A percentile compares a stretch with the other conserved stretches of the same genome.
Evolutionary conservation across 2,113 vertebrate species (phyloP).

Genomic region (Zosterops lateralis): DNA sequence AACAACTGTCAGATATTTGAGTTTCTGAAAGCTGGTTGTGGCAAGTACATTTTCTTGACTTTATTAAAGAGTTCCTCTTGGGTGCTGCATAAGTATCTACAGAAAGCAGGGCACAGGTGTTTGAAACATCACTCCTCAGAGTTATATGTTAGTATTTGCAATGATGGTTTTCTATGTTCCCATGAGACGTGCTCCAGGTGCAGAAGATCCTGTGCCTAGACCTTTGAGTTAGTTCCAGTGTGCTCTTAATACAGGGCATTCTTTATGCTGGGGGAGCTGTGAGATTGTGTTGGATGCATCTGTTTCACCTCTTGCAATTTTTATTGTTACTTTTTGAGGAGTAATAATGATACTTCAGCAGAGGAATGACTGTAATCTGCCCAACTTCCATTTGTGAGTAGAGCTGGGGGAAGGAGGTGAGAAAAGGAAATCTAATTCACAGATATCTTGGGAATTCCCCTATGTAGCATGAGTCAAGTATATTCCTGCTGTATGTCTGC

Average conservation of each 20-base stretch:
- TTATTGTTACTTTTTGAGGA: not conserved
- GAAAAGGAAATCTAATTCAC: slow-evolving; percentile 40
- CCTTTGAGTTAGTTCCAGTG: not conserved
- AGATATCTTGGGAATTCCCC: slow-evolving; percentile 32
- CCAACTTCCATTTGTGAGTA: not conserved
- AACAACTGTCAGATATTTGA: not conserved
- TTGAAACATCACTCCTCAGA: not conserved
- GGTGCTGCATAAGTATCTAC: not conserved
- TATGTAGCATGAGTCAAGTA: not conserved
- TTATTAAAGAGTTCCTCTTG: not conserved
- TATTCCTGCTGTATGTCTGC: not conserved
- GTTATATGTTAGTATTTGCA: not conserved
- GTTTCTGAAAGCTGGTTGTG: not conserved
- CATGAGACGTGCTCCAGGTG: not conserved
- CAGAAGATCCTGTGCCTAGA: not conserved
- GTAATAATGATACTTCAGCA: not conserved
- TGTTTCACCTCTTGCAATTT: not conserved
- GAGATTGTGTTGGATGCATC: not conserved
- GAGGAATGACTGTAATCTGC: not conserved
- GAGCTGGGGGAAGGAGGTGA: slow-evolving; percentile 7
- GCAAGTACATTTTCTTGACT: not conserved
- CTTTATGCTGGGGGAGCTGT: not conserved
- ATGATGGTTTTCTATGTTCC: not conserved
- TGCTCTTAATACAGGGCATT: not conserved
- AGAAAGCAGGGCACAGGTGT: not conserved